Percentiles rank a stretch among this genome's conserved stretches.
These are phyloP conservation scores for Matsumurasca onukii DNA, from an alignment of 1,140 invertebrate species.

Conservation along the genomic window DNA sequence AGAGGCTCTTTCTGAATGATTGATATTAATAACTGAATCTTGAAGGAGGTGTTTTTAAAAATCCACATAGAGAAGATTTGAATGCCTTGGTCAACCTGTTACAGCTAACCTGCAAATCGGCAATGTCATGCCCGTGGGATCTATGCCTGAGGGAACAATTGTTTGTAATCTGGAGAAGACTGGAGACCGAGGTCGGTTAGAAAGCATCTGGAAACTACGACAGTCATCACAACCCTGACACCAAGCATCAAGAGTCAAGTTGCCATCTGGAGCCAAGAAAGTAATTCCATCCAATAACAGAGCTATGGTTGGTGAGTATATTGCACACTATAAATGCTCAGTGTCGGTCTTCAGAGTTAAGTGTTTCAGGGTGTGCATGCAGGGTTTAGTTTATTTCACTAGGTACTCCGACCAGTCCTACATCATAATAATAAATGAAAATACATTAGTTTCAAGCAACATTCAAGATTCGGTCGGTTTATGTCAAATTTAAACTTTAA, in stretches of 20 bases:
- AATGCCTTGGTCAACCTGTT: neutral
- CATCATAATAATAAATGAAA: too few species aligned
- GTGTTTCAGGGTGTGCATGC: too few species aligned
- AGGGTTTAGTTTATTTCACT: too few species aligned
- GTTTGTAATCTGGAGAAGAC: constrained; percentile 98
- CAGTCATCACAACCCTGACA: constrained; percentile 97
- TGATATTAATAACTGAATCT: too few species aligned
- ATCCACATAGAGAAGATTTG: neutral
- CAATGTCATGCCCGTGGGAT: constrained; percentile 96
- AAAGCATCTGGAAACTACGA: constrained; percentile 98
- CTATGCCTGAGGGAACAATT: constrained; percentile 99
- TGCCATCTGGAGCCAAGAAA: constrained; percentile 99
- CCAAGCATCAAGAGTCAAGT: constrained; percentile 95
- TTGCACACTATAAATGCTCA: too few species aligned
- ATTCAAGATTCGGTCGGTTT: too few species aligned
- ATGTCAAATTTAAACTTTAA: too few species aligned
- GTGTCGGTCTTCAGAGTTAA: too few species aligned
- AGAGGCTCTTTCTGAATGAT: too few species aligned
- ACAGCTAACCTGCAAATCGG: constrained; percentile 81
- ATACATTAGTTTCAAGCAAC: too few species aligned
- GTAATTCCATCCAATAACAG: constrained; percentile 95
- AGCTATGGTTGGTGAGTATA: constrained; percentile 96
- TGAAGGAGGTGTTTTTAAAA: neutral
- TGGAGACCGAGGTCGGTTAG: constrained; percentile 95
- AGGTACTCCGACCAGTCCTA: too few species aligned